Percentiles rank a stretch among this genome's conserved stretches.
Conservation (phyloP, 2,797 vertebrate genomes). For the Gobionotothen gibberifrons region DNA sequence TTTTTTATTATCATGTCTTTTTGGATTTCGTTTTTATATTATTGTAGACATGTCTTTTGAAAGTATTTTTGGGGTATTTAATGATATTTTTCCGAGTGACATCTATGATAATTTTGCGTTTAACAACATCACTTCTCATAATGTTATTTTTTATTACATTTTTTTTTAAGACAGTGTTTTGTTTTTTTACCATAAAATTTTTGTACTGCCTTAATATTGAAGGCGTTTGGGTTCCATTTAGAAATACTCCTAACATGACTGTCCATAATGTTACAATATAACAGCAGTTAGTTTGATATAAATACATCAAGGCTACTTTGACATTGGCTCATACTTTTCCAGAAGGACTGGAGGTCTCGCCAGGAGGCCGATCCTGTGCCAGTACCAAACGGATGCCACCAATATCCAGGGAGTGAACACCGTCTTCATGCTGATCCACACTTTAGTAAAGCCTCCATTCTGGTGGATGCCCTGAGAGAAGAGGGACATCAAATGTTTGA, state of each 20-base stretch:
- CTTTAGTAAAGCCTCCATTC: slow-evolving; percentile 89
- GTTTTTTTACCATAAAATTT: background rate
- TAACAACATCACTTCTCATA: background rate
- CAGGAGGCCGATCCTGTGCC: slow-evolving; percentile 88
- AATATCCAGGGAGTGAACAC: slow-evolving; percentile 88
- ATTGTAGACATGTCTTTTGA: too few species aligned
- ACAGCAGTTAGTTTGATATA: background rate
- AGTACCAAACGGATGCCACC: slow-evolving; percentile 89
- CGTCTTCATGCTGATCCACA: slow-evolving; percentile 93
- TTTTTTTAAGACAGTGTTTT: too few species aligned
- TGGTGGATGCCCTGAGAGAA: slow-evolving; percentile 56
- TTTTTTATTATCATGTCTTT: background rate
- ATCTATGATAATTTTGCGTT: background rate
- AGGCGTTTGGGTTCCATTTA: background rate
- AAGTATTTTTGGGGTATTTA: background rate
- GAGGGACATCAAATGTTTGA: background rate
- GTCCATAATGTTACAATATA: too few species aligned
- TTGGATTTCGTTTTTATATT: too few species aligned
- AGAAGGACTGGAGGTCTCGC: slow-evolving; percentile 82
- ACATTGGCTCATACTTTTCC: slow-evolving; percentile 69
- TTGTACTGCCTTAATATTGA: background rate
- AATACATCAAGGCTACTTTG: background rate
- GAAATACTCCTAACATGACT: background rate
- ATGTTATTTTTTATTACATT: too few species aligned
- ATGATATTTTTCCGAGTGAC: background rate